Base-by-base conservation (phyloP, 2,797 vertebrate species). In the Okamejei kenojei region DNA sequence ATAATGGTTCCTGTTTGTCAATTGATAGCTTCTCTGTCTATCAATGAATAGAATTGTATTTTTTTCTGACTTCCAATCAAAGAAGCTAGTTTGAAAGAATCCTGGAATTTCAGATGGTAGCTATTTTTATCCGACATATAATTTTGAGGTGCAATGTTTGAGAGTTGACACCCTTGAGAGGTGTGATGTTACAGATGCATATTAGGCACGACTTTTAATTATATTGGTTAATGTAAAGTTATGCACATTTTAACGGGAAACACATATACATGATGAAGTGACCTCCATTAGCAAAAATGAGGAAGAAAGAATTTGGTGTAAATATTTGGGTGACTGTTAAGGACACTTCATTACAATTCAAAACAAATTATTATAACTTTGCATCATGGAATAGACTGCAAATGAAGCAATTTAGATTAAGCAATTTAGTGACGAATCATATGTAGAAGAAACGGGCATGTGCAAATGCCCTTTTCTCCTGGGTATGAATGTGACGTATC, bases 151-250 rank as follows among this genome's bases (percentile, higher is more conserved):
- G 63, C 21, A 19, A 68, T 88, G 61, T 88, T 68, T 88, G n/a
- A 65, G 61, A 35, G 32, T 35, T 21, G 63, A 65, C 84, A 35
- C 63, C 84, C 35, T 35, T n/a, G 61, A 9, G 63, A 88, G 63
- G 84, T 88, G 84, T 88, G 84, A 88, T 68, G n/a, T 88, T 88
- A 88, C n/a, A 19, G 61, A 88, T 88, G 63, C 61, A 68, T 88
- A 35, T 35, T 88, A 68, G 84, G 84, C 63, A 88, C n/a, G 63
- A 68, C 63, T 68, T 84, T 88, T 88, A 88, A 88, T 88, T 88
- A 88, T 88, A 88, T 65, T 68, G n/a, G 84, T 88, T 65, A 88
- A 88, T 17, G 65, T 88, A 88, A 68, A 68, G 61, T n/a, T 35
- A 32, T 68, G n/a, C 63, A 68, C 84, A 88, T 88, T 88, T 88